These are phyloP conservation scores for Cryptoleucopteryx plumbea DNA, from an alignment of 2,113 vertebrate genomes.

Conservation along the genomic window DNA sequence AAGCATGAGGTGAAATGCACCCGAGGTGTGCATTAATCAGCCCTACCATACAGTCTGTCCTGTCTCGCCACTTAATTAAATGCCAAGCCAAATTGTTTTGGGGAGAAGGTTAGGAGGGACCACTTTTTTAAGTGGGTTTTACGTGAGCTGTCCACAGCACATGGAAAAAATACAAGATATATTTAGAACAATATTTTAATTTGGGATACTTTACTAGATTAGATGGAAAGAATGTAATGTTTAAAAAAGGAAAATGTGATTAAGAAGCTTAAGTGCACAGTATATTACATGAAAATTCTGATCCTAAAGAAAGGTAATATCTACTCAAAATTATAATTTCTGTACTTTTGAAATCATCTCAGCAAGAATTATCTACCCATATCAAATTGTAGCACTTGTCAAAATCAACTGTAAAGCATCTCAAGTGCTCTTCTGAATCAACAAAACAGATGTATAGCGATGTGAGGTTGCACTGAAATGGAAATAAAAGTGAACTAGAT, in stretches of 20 bases:
- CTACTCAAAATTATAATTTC: constrained; percentile 97
- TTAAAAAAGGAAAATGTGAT: constrained; percentile 75
- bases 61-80: constrained; percentile 67
- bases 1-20: constrained; percentile 60
- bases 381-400: constrained; percentile 90
- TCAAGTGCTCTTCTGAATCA: constrained; percentile 98
- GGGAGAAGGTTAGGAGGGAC: constrained; percentile 37
- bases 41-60: constrained; percentile 16
- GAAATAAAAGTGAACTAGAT: constrained; percentile 82
- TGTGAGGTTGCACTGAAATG: constrained; percentile 85
- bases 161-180: constrained; percentile 60
- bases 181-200: constrained; percentile 76
- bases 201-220: constrained; percentile 67
- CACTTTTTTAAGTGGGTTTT: constrained; percentile 26
- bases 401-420: constrained; percentile 91
- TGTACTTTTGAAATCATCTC: constrained; percentile 98
- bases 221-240: constrained; percentile 70
- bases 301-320: constrained; percentile 85
- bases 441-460: constrained; percentile 94
- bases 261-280: constrained; percentile 76
- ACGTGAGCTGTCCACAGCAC: constrained; percentile 46
- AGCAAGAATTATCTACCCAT: constrained; percentile 91
- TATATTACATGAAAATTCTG: constrained; percentile 83
- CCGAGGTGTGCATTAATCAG: constrained; percentile 67
- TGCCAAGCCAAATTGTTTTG: constrained; percentile 59